These are phyloP conservation scores for Chloroceryle aenea DNA, from an alignment of 2,113 vertebrate species.

Conservation along the genomic window DNA sequence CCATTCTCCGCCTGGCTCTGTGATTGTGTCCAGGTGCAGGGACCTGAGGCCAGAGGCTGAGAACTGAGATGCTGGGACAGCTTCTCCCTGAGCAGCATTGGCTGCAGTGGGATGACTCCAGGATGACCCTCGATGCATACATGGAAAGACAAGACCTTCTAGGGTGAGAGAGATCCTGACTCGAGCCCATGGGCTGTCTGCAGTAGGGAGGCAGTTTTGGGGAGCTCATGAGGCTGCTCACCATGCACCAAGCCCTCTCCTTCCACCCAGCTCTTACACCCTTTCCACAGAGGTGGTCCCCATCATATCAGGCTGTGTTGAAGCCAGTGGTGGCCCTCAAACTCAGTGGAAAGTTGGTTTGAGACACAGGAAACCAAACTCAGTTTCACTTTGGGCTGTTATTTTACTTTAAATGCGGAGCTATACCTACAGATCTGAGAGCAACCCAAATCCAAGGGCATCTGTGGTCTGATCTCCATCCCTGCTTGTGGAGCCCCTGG, in stretches of 20 bases:
- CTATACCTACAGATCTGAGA: not conserved
- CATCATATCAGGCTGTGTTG: not conserved
- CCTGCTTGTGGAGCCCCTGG: not conserved
- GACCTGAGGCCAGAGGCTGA: not conserved
- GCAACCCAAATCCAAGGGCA: not conserved
- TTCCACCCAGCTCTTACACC: accelerated
- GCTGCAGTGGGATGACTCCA: accelerated
- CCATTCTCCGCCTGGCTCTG: not conserved
- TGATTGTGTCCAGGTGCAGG: constrained; percentile 41
- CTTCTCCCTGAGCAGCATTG: not conserved
- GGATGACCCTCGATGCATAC: not conserved
- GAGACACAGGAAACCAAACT: constrained; percentile 22
- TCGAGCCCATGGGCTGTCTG: accelerated
- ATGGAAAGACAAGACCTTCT: not conserved
- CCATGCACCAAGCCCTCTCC: not conserved
- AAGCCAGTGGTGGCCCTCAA: not conserved
- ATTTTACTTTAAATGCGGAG: not conserved
- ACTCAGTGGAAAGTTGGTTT: not conserved
- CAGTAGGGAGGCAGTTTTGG: not conserved
- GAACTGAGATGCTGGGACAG: not conserved
- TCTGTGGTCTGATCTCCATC: not conserved
- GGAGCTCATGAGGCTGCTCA: accelerated
- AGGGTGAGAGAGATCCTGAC: accelerated
- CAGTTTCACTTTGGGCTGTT: not conserved
- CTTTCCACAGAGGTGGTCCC: not conserved